These are phyloP conservation scores for Buathra laborator DNA, from an alignment of 2,888 invertebrate species.

Conservation along the genomic window DNA sequence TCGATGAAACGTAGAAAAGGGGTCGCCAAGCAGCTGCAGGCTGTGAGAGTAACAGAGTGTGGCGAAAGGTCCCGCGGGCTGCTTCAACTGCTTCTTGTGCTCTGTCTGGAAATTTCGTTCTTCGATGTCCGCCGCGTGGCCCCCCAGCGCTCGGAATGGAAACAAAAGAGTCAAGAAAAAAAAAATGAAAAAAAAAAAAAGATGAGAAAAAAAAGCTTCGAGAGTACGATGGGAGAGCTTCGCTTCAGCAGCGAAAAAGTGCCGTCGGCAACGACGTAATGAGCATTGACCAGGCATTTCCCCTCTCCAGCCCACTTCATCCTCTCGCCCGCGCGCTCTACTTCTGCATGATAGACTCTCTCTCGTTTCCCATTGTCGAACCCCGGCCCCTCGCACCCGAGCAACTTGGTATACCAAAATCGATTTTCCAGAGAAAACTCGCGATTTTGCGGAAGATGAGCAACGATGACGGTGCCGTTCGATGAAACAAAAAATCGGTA, in stretches of 20 bases:
- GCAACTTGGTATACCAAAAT: constrained; percentile 33
- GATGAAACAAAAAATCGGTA: constrained; percentile 47
- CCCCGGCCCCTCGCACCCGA: background rate
- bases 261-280: constrained; percentile 66
- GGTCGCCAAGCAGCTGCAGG: constrained; percentile 17
- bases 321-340: constrained; percentile 6
- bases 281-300: constrained; percentile 66
- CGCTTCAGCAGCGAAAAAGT: constrained; percentile 56
- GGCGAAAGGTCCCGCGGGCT: constrained; percentile 52
- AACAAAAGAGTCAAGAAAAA: constrained; percentile 61
- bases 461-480: constrained; percentile 24
- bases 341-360: constrained; percentile 12
- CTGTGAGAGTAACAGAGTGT: constrained; percentile 26
- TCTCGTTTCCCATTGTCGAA: constrained; percentile 37
- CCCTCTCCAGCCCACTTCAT: constrained; percentile 28
- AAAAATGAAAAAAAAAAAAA: constrained; percentile 23
- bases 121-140: constrained; percentile 35
- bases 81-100: constrained; percentile 42
- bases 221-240: constrained; percentile 41
- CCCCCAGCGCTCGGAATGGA: constrained; percentile 55
- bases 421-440: constrained; percentile 25
- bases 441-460: constrained; percentile 1
- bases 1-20: constrained; percentile 49
- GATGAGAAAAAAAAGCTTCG: background rate
- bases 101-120: constrained; percentile 56